Conservation (phyloP, 2,113 vertebrate genomes). For the Eptesicus fuscus region DNA sequence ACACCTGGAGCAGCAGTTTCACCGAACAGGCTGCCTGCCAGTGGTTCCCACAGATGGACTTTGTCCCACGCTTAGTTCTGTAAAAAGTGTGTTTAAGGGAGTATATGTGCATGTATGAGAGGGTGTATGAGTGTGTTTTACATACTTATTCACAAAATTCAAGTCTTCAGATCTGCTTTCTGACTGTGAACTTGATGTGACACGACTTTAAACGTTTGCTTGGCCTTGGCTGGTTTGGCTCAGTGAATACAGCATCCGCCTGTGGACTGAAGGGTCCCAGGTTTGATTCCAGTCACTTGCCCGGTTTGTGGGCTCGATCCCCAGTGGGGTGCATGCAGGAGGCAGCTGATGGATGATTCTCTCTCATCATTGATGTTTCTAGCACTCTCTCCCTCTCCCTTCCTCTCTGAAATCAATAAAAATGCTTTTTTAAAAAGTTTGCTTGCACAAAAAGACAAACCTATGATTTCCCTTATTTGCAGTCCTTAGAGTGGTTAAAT, state of each 20-base stretch:
- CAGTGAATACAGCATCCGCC: no score
- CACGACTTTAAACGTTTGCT: background rate
- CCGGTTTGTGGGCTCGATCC: no score
- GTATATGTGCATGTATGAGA: background rate
- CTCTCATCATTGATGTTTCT: no score
- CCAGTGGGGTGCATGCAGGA: no score
- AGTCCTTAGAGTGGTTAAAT: background rate
- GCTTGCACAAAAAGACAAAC: background rate
- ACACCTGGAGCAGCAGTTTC: background rate
- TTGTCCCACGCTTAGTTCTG: constrained; percentile 3
- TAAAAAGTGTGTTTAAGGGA: background rate
- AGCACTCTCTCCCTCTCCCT: no score
- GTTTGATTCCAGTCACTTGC: no score
- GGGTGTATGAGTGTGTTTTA: background rate
- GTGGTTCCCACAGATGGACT: background rate
- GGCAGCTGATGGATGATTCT: no score
- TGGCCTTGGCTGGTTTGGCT: background rate
- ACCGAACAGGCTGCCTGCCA: background rate
- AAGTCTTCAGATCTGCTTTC: background rate
- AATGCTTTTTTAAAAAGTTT: background rate
- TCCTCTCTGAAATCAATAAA: no score
- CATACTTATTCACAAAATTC: background rate
- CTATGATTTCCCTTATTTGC: background rate
- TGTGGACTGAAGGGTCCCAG: no score
- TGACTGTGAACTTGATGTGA: constrained; percentile 29